Evolutionary conservation across 1,140 invertebrate species (phyloP).

Genomic region (Drosophila paulistorum): DNA sequence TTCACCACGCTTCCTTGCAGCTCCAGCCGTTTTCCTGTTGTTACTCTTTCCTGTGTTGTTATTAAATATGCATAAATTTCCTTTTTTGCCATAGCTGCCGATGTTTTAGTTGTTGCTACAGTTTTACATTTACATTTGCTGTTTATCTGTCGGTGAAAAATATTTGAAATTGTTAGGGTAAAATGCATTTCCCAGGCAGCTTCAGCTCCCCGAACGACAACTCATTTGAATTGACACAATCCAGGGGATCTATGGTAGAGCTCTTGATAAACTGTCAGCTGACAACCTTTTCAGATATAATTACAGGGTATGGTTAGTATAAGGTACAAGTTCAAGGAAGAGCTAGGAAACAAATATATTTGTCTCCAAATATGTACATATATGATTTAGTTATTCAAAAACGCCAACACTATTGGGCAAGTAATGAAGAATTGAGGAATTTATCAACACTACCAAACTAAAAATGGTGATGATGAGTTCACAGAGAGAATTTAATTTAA

Average conservation of each 20-base stretch:
- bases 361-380: too few species aligned
- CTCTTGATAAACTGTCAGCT: slow-evolving; percentile 1
- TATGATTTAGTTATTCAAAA: too few species aligned
- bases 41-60: slow-evolving; percentile 55
- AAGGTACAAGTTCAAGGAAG: too few species aligned
- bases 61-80: slow-evolving; percentile 81
- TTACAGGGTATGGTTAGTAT: background rate
- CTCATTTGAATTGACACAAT: slow-evolving; percentile 14
- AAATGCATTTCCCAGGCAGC: slow-evolving; percentile 9
- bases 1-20: background rate
- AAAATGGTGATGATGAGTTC: too few species aligned
- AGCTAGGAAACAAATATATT: too few species aligned
- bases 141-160: slow-evolving; percentile 77
- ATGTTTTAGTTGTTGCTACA: slow-evolving; percentile 34
- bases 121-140: slow-evolving; percentile 76
- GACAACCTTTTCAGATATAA: background rate
- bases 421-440: too few species aligned
- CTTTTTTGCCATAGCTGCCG: slow-evolving; percentile 57
- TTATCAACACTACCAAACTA: too few species aligned
- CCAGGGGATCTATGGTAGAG: background rate
- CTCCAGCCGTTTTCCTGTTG: slow-evolving; percentile 1
- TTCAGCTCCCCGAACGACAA: slow-evolving; percentile 2
- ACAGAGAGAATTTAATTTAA: too few species aligned
- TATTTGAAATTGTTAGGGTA: slow-evolving; percentile 65
- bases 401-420: too few species aligned